These are phyloP conservation scores for Thomomys bottae DNA, from an alignment of 2,113 vertebrate genomes.

Conservation along the genomic window DNA sequence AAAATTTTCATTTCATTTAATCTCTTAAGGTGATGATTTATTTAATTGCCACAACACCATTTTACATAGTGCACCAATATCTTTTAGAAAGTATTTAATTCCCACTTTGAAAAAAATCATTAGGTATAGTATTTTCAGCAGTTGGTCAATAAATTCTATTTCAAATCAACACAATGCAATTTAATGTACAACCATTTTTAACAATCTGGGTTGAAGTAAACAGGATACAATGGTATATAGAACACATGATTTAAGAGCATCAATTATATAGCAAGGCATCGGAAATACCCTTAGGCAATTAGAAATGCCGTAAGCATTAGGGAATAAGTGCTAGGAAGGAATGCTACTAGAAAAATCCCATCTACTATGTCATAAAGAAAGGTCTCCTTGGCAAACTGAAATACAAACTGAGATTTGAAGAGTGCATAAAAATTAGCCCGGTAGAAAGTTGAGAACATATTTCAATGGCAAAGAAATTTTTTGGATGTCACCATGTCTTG, in stretches of 20 bases:
- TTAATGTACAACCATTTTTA: constrained; percentile 28
- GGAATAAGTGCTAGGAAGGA: background rate
- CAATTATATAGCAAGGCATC: background rate
- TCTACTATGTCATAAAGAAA: constrained; percentile 14
- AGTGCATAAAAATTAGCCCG: background rate
- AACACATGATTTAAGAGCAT: background rate
- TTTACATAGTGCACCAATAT: constrained; percentile 18
- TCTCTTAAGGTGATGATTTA: background rate
- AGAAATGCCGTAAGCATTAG: background rate
- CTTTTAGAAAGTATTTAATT: constrained; percentile 21
- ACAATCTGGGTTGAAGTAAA: background rate
- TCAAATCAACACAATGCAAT: constrained; percentile 3
- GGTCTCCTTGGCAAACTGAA: background rate
- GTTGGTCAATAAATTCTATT: constrained; percentile 27
- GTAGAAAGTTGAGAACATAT: background rate
- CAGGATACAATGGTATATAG: background rate
- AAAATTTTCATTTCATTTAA: constrained; percentile 21
- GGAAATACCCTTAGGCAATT: background rate
- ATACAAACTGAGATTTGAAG: background rate
- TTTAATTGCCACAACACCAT: background rate
- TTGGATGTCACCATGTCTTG: background rate
- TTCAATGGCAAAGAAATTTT: background rate
- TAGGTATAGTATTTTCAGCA: background rate
- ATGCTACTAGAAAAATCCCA: background rate
- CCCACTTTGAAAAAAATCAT: background rate